Evolutionary conservation across 2,888 invertebrate species (phyloP).

Genomic region (Caenorhabditis macrosperma): DNA sequence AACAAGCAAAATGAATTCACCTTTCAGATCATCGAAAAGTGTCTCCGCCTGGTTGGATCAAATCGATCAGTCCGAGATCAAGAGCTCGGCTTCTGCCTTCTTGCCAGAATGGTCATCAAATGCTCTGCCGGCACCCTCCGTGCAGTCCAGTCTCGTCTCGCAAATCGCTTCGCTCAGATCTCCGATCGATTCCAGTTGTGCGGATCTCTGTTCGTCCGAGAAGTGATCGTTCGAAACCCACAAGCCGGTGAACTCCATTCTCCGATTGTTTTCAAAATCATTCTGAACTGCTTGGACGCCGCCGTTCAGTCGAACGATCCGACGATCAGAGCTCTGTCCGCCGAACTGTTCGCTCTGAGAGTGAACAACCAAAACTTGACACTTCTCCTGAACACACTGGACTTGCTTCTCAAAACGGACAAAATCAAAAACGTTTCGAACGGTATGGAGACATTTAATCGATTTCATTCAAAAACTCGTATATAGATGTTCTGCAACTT

Average conservation of each 20-base stretch:
- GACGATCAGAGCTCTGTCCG: constrained; percentile 32
- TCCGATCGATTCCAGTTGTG: constrained; percentile 39
- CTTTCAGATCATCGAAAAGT: constrained; percentile 51
- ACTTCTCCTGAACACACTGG: constrained; percentile 46
- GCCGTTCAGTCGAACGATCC: constrained; percentile 33
- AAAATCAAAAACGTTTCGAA: constrained; percentile 38
- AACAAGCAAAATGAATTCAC: not conserved
- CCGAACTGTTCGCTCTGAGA: constrained; percentile 61
- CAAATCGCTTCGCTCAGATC: constrained; percentile 59
- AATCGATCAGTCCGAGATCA: constrained; percentile 21
- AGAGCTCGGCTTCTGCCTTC: constrained; percentile 57
- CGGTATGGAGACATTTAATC: not conserved
- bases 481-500: constrained; percentile 42
- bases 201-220: constrained; percentile 59
- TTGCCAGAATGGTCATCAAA: constrained; percentile 57
- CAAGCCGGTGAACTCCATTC: constrained; percentile 61
- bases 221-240: constrained; percentile 58
- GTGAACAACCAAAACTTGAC: constrained; percentile 26
- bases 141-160: constrained; percentile 58
- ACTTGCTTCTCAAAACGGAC: constrained; percentile 20
- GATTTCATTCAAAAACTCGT: not conserved
- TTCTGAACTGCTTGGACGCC: constrained; percentile 49
- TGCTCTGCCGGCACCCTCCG: constrained; percentile 47
- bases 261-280: constrained; percentile 22
- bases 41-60: constrained; percentile 51